Evolutionary conservation across 2,888 invertebrate genomes (phyloP), one percentile per base, ranked within the genome.

Genomic region (Hydropsyche betteni): DNA sequence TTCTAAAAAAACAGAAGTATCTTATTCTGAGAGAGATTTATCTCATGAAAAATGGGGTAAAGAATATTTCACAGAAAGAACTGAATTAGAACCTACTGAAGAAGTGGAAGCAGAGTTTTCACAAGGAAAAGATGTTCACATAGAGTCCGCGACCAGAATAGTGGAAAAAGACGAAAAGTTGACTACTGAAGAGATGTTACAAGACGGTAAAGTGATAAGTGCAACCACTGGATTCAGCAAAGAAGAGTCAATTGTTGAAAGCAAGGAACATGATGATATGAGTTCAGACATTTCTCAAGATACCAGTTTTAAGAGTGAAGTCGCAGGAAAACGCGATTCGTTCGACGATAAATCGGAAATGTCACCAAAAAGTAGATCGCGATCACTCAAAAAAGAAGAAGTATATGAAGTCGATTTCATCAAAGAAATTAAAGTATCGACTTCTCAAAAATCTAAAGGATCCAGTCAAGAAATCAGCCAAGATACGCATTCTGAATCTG

Each of bases 401-500:
- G 84, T 86, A 7, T 88, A 88, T 78, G 88, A 88, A 83, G 87
- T 88, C 0, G 85, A 86, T 80, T 88, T 88, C 75, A 87, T 88
- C 38, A 88, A 87, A 80, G 88, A 88, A 84, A 87, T 88, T n/a
- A 88, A 86, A 81, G 81, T 88, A 2, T 87, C 87, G 0, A 87
- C 87, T 0, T 88, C 88, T 38, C 88, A 79, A 68, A 69, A 87
- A 7, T 83, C 87, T 3, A 87, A 87, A 76, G 86, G 86, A 80
- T 83, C 86, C 5, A 89, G 88, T 81, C 84, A 87, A 72, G 88
- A 87, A 71, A 88, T 88, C 71, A 88, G 88, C 81, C 88, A 88
- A 82, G 89, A 89, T 79, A 88, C 88, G 24, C 88, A 88, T 79
- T 89, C 88, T 1, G 89, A 89, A 81, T 88, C 88, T 5, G 89